A percentile compares a stretch with the other conserved stretches of the same genome.
Evolutionary conservation across 2,113 vertebrate species (phyloP).

Genomic region (Herpailurus yagouaroundi): DNA sequence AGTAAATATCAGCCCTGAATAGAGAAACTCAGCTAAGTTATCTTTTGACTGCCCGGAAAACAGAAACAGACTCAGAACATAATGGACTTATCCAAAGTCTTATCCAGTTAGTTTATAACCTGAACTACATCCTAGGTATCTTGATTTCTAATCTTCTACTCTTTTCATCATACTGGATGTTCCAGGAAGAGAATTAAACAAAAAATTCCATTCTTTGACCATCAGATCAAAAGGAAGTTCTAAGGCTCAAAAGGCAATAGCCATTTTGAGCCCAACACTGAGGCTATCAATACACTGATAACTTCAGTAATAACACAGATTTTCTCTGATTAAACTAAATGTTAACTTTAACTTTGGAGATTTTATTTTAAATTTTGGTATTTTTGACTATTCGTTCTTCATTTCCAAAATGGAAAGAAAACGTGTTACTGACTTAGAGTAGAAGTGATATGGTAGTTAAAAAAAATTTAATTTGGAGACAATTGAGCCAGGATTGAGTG

Average conservation of each 20-base stretch:
- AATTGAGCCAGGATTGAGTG: not conserved
- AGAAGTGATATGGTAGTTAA: not conserved
- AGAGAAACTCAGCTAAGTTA: not conserved
- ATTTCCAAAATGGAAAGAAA: not conserved
- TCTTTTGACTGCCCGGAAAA: not conserved
- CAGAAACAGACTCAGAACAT: not conserved
- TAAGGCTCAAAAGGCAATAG: not conserved
- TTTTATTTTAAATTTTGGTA: constrained; percentile 15
- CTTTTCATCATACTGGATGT: not conserved
- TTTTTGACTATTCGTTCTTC: constrained; percentile 6
- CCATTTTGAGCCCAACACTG: not conserved
- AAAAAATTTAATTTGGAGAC: not conserved
- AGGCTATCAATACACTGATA: not conserved
- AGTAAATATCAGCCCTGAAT: not conserved
- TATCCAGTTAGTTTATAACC: not conserved
- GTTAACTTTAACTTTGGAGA: not conserved
- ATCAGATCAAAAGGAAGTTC: not conserved
- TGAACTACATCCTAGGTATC: not conserved
- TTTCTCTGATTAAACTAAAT: not conserved
- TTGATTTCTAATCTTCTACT: not conserved
- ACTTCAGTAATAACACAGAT: not conserved
- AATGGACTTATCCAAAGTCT: not conserved
- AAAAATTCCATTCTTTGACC: not conserved
- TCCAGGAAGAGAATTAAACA: not conserved
- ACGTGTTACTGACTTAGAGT: not conserved